Conservation (phyloP, 1,140 invertebrate species). For the Notospermus geniculatus region DNA sequence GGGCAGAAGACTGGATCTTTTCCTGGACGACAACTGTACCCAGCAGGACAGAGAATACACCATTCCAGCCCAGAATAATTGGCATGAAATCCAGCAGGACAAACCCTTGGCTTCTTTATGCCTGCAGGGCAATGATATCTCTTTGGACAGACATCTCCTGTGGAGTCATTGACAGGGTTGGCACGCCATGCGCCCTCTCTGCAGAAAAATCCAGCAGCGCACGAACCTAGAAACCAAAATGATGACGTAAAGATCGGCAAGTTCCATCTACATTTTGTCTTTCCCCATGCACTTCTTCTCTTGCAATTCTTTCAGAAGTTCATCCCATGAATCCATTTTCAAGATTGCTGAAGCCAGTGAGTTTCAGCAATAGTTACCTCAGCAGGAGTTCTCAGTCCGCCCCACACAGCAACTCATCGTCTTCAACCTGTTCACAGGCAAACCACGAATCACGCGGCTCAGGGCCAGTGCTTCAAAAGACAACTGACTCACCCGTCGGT, state of each 20-base stretch:
- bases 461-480: no score
- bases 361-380: no score
- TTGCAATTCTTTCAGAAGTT: no score
- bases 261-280: no score
- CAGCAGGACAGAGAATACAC: constrained; percentile 39
- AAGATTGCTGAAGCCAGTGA: no score
- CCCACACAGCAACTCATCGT: no score
- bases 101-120: constrained; percentile 28
- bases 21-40: constrained; percentile 40
- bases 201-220: constrained; percentile 45
- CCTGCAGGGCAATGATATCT: constrained; percentile 37
- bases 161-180: constrained; percentile 30
- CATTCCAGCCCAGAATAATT: constrained; percentile 39
- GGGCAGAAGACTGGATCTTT: constrained; percentile 40
- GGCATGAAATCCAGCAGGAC: constrained; percentile 39
- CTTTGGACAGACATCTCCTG: constrained; percentile 41
- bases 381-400: no score
- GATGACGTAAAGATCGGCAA: no score
- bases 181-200: constrained; percentile 34
- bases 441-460: no score
- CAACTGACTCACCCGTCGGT: constrained; percentile 31
- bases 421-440: no score
- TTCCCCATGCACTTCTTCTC: no score
- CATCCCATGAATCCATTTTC: no score
- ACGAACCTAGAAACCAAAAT: constrained; percentile 12